Base-by-base conservation (phyloP, 2,113 vertebrate genomes). In the Urocitellus parryii region DNA sequence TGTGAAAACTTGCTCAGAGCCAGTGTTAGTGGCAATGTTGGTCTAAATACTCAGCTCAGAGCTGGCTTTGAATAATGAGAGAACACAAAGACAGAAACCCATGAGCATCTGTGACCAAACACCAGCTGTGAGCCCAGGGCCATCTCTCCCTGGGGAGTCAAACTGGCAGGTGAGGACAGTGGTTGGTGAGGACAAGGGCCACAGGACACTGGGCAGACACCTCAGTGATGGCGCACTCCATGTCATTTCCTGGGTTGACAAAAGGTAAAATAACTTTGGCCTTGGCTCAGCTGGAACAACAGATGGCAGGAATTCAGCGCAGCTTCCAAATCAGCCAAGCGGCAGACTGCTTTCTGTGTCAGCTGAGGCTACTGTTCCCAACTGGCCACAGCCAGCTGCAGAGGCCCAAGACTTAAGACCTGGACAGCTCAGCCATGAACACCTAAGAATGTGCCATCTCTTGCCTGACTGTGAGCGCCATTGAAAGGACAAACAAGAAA, bases 261-360 rank as follows among this genome's bases (percentile, higher is more conserved):
- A 70, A 79, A 92, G 76, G 84, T 61, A 16, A 42, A 45, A 72
- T 25, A 48, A 70, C 72, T 48, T 32, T 93, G 89, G 93, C 78
- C 39, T n/a, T 48, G 82, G 82, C 97, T 98, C 98, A 96, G 97
- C 95, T 97, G 96, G 93, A 90, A 97, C 96, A 98, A 96, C 98
- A 98, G 98, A 98, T 98, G 97, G 95, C 85, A 95, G 88, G 14
- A 83, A 97, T 93, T 97, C 96, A 93, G 97, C 80, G 27, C 72
- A 92, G 95, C 96, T 91, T 97, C 98, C 97, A 20, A 80, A 88
- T 94, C 96, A 97, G 97, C 95, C 98, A 96, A 92, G 89, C 39
- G n/a, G 96, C 97, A 97, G 93, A 97, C 94, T 96, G 96, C 97
- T 92, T 95, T 94, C 82, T 34, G 92, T 68, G 51, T 1, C 88